These are phyloP conservation scores for Mormyrus lacerda DNA, from an alignment of 2,113 vertebrate genomes.

Conservation along the genomic window DNA sequence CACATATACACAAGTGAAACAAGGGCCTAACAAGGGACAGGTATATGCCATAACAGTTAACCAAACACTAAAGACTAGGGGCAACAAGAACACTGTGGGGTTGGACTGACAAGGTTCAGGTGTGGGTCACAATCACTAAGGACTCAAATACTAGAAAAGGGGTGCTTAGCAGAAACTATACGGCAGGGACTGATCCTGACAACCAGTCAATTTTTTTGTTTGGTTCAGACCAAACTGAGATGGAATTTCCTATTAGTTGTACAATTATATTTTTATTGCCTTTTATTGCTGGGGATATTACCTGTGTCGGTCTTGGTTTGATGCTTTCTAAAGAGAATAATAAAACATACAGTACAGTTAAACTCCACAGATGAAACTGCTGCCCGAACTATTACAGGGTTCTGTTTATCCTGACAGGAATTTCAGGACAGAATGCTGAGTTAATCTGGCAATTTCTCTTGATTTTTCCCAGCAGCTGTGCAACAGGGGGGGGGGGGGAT, in stretches of 20 bases:
- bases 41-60: neutral
- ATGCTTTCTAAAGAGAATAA: neutral
- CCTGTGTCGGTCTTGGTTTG: neutral
- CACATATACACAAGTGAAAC: neutral
- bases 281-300: neutral
- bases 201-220: neutral
- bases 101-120: neutral
- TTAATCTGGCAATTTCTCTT: slow-evolving; percentile 3
- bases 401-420: neutral
- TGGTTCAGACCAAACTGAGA: neutral
- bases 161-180: neutral
- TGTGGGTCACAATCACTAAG: neutral
- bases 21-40: neutral
- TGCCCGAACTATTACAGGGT: neutral
- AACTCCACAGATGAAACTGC: neutral
- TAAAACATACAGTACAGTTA: neutral
- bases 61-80: neutral
- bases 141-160: neutral
- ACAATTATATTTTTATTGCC: neutral
- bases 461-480: neutral
- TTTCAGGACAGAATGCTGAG: neutral
- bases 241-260: neutral
- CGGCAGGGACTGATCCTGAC: neutral
- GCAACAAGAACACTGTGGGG: neutral
- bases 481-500: neutral